Percentiles rank a stretch among this genome's conserved stretches.
phyloP scores from a whole-genome alignment of 2,113 vertebrate genomes.

The Chloroceryle aenea region DNA sequence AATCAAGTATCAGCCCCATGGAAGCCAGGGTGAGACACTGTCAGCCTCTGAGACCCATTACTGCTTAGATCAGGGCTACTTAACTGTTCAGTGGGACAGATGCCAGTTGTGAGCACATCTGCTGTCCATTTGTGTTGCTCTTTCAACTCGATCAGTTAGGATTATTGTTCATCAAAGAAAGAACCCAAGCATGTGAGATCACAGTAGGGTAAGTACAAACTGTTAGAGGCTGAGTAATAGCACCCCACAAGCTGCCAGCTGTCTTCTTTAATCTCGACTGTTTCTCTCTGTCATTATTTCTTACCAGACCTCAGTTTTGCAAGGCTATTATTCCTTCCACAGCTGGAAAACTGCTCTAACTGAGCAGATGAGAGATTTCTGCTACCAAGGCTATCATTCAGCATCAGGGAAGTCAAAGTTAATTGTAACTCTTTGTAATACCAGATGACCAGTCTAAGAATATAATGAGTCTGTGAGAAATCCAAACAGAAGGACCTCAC shows the following conservation, averaged over 20 bases:
- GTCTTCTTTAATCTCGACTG: background rate
- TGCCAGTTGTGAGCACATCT: background rate
- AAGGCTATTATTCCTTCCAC: background rate
- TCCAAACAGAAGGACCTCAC: background rate
- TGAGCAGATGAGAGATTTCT: background rate
- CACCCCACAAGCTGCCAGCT: background rate
- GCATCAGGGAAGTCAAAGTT: background rate
- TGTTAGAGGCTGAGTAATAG: background rate
- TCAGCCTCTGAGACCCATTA: background rate
- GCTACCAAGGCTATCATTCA: background rate
- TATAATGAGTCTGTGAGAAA: background rate
- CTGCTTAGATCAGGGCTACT: background rate
- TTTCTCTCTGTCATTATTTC: background rate
- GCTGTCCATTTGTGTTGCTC: background rate
- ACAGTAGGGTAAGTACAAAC: background rate
- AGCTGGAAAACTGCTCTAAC: background rate
- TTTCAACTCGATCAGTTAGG: background rate
- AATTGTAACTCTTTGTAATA: background rate
- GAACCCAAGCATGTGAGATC: background rate
- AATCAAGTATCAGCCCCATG: background rate
- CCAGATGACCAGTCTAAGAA: background rate
- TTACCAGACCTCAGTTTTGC: background rate
- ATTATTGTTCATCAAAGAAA: background rate
- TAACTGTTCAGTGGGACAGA: background rate
- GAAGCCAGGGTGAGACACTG: background rate